Evolutionary conservation across 2,888 invertebrate species (phyloP), one percentile per base, ranked within the genome.

Genomic region (Oeneis ivallda): DNA sequence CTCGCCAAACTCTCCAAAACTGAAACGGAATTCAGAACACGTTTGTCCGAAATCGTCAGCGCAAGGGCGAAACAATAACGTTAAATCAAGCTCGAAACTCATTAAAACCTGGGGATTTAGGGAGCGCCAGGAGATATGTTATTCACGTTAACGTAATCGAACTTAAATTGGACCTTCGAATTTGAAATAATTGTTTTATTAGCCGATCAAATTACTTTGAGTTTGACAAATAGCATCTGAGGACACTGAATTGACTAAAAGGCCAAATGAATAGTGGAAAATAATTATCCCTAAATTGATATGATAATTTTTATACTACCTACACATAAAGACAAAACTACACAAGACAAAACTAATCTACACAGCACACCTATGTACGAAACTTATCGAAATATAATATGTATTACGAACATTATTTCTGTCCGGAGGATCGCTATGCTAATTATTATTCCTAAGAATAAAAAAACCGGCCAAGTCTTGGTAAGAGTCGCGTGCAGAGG

Each of bases 61-160:
- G 77, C 79, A 76, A 73, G 85, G 83, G 82, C 84, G 79, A 84
- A 89, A 89, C 88, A 88, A 90, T 89, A 89, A 86, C 86, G 81
- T 86, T 88, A 87, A 89, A 89, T 87, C 87, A 85, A 85, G 73
- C 84, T 84, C 75, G 76, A 86, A 89, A 88, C 87, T 90, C 88
- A 88, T 89, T 90, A 87, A 87, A 85, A 78, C 81, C 72, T 73
- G 74, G 75, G 74, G 76, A 72, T 74, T 76, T 74, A 75, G 72
- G 71, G 71, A 73, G 73, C 74, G 74, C 72, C 72, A 65, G 59
- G 65, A 65, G 68, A 63, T 76, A 77, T 72, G 75, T 71, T 74
- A 76, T 79, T 77, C 75, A 75, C 76, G 82, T 81, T 83, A 81
- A 83, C 79, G 78, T 80, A 79, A 86, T 86, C 81, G 79, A 85